Evolutionary conservation across 64 coral and sea anemone genomes (phyloP), one percentile per base, ranked within the genome.

Genomic region (Pocillopora verrucosa): DNA sequence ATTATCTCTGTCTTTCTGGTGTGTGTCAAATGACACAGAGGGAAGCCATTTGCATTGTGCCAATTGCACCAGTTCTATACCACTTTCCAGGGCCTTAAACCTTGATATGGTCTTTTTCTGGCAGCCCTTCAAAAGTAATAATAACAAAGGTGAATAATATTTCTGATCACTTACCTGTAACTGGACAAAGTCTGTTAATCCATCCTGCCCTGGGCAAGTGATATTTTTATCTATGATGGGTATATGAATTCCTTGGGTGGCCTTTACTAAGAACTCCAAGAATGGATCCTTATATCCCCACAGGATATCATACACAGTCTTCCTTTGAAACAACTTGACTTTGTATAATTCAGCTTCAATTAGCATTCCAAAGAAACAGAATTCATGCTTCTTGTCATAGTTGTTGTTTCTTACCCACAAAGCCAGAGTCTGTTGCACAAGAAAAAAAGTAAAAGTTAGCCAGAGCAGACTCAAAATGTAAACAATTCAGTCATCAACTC

Each of bases 281-380:
- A 96, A 16, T 2, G 57, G 13, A 63, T 96, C 94, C 16, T 34
- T 91, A 80, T 96, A 96, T 20, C 94, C 94, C 94, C 94, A 96
- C 1, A 96, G 63, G 13, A 96, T 56, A 83, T 96, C 83, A 79
- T 76, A 59, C 9, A 93, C 94, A 38, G 37, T 90, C 36, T 89
- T 92, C 24, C 35, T 83, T 72, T 96, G 94, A 65, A 96, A 96
- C 57, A 96, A 26, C 13, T 45, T 88, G 25, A 77, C 78, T 60
- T 78, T 13, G 51, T 72, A 76, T 0, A 6, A 15, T 57, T 25
- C 14, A 0, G 61, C 56, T 56, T 60, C 11, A 13, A 41, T 11
- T 61, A 93, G 64, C 56, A 96, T 10, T 34, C 11, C 72, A 80
- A 36, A 10, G 41, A 41, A 76, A 76, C 58, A 74, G 34, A 80